Evolutionary conservation across 2,888 invertebrate genomes (phyloP), one percentile per base, ranked within the genome.

Genomic region (Tuberolachnus salignus): DNA sequence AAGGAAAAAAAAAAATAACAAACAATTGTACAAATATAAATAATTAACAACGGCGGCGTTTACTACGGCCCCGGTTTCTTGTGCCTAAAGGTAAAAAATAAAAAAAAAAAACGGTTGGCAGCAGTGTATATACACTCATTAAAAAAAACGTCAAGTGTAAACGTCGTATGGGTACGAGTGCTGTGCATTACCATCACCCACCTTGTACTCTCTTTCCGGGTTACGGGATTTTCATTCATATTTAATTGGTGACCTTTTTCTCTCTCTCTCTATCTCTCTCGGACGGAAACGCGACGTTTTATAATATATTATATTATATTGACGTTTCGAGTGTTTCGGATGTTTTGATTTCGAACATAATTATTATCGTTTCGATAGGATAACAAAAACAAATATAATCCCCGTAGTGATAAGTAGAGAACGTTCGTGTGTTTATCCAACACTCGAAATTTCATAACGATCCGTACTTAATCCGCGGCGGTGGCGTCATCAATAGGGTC

Each of bases 101-200:
- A 34, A 34, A 34, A 34, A 34, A 34, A 34, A 34, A 34, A 34
- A 34, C 34, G 6, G 6, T 4, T 34, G 6, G 34, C 34, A n/a
- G n/a, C n/a, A n/a, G n/a, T n/a, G n/a, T n/a, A n/a, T n/a, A n/a
- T n/a, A n/a, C n/a, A n/a, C 26, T 67, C 34, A 59, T 78, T n/a
- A n/a, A n/a, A n/a, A 59, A 57, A 67, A 78, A 78, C 59, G 78
- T 69, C 78, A 78, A 57, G 21, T 67, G 59, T 78, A 66, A 57
- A 55, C 55, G 55, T n/a, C n/a, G n/a, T n/a, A n/a, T n/a, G n/a
- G n/a, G n/a, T 57, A 78, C 21, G 66, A 57, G 57, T 59, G n/a
- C 19, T 4, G 57, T 49, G 23, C 26, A 34, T 49, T 66, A 71
- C 26, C 26, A 72, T n/a, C n/a, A n/a, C n/a, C n/a, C n/a, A n/a